Percentiles rank a stretch among this genome's conserved stretches.
phyloP scores from a whole-genome alignment of 1,140 invertebrate species.

The Mylabris phalerata region DNA sequence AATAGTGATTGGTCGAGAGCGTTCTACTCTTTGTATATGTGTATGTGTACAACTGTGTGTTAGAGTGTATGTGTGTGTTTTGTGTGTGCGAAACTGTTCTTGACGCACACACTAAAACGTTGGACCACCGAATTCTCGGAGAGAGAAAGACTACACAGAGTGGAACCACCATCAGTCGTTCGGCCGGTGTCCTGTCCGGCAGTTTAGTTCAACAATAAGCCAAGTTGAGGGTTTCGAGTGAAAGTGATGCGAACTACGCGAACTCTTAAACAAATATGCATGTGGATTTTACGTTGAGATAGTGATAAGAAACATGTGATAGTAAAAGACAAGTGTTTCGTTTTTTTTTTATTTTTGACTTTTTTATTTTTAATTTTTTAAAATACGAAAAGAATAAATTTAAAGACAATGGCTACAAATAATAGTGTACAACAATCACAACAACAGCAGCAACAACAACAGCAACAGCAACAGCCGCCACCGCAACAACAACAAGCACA shows the following conservation, averaged over 20 bases:
- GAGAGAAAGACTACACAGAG: slow-evolving; percentile 5
- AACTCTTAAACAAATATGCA: slow-evolving; percentile 4
- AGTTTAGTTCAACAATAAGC: slow-evolving; percentile 14
- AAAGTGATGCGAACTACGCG: slow-evolving; percentile 13
- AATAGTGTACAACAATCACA: slow-evolving; percentile 22
- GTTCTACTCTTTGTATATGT: slow-evolving; percentile 7
- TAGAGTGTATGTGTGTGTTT: too few species aligned
- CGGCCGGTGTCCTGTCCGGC: slow-evolving; percentile 13
- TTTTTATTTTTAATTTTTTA: slow-evolving; percentile 23
- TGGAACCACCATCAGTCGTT: slow-evolving; percentile 9
- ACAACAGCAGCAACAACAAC: slow-evolving; percentile 24
- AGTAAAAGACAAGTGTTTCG: slow-evolving; percentile 31
- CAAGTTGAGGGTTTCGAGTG: slow-evolving; percentile 2
- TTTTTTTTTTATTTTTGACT: slow-evolving; percentile 33
- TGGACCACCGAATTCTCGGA: slow-evolving; percentile 22
- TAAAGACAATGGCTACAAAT: slow-evolving; percentile 35
- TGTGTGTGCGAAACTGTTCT: too few species aligned
- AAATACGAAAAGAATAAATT: slow-evolving; percentile 5
- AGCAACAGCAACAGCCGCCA: slow-evolving; percentile 24
- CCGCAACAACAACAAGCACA: slow-evolving; percentile 21
- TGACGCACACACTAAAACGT: neutral
- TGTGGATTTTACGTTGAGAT: slow-evolving; percentile 18
- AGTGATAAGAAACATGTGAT: slow-evolving; percentile 32
- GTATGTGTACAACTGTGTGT: neutral
- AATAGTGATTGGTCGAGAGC: neutral